phyloP scores from a whole-genome alignment of 2,797 vertebrate genomes.

The Acestrorhynchus altus region DNA sequence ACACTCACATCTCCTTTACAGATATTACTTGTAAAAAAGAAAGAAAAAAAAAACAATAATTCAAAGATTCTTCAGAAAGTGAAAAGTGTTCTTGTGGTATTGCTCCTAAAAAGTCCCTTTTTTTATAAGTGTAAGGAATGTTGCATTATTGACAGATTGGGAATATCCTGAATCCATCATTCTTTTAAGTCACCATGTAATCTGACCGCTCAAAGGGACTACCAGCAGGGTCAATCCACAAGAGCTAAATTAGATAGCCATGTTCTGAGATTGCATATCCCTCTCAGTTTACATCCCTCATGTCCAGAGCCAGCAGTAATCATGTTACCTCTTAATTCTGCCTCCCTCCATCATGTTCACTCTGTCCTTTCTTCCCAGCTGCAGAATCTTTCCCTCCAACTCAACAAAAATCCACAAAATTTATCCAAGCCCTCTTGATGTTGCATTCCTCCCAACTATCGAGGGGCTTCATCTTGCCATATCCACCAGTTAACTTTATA shows the following conservation, averaged over 20 bases:
- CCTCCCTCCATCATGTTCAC: conserved; percentile 13
- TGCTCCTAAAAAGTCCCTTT: background rate
- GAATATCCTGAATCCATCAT: conserved; percentile 8
- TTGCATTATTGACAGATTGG: background rate
- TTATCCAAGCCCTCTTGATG: conserved; percentile 25
- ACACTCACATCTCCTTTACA: no score
- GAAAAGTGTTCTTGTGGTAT: no score
- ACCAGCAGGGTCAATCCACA: conserved; percentile 29
- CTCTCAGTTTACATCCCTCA: conserved; percentile 25
- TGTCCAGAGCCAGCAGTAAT: conserved; percentile 21
- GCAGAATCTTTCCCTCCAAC: conserved; percentile 19
- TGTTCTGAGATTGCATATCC: conserved; percentile 17
- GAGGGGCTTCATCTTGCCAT: conserved; percentile 28
- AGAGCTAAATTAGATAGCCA: conserved; percentile 11
- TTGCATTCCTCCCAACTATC: conserved; percentile 38
- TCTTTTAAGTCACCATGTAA: conserved; percentile 34
- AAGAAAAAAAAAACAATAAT: no score
- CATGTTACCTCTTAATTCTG: conserved; percentile 19
- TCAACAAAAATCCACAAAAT: conserved; percentile 32
- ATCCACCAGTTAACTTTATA: conserved; percentile 52
- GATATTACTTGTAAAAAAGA: no score
- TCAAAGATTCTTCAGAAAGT: background rate
- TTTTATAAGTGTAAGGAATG: background rate
- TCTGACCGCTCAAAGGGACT: conserved; percentile 42
- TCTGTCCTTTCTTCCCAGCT: background rate